A percentile compares a stretch with the other conserved stretches of the same genome.
Evolutionary conservation across 2,888 invertebrate species (phyloP).

Genomic region (Phaonia tiefii): DNA sequence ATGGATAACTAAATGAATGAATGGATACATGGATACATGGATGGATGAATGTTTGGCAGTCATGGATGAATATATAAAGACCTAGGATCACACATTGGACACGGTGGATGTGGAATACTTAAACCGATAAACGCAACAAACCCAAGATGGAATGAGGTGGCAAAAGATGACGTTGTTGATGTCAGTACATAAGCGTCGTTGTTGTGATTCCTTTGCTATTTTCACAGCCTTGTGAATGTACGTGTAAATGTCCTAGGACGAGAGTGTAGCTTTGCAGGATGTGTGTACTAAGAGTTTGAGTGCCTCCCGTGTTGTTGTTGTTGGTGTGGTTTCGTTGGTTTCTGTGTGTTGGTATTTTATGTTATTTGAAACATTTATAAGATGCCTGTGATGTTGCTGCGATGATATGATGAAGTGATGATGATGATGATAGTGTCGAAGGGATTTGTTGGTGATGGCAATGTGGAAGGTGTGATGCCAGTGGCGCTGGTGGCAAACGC

Average conservation of each 20-base stretch:
- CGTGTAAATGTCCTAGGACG: not conserved
- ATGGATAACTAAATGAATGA: constrained; percentile 29
- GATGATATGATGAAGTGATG: constrained; percentile 11
- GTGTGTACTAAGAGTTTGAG: not conserved
- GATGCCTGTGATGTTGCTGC: constrained; percentile 5
- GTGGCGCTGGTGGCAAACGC: not conserved
- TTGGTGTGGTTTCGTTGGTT: constrained; percentile 1
- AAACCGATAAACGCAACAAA: not conserved
- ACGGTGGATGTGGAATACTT: not conserved
- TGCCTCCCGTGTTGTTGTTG: not conserved
- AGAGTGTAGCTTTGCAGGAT: too few relatives aligned
- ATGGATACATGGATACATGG: not conserved
- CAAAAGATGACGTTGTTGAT: constrained; percentile 33
- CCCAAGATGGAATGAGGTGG: constrained; percentile 10
- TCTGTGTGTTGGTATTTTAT: constrained; percentile 22
- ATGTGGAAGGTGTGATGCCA: not conserved
- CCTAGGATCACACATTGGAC: constrained; percentile 10
- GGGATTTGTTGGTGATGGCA: constrained; percentile 12
- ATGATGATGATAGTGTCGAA: not conserved
- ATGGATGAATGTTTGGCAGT: constrained; percentile 2
- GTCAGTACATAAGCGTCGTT: not conserved
- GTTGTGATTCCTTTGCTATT: constrained; percentile 1
- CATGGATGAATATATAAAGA: constrained; percentile 9
- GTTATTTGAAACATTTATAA: constrained; percentile 36
- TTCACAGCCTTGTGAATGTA: not conserved